These are phyloP conservation scores for Tapera naevia DNA, from an alignment of 2,797 vertebrate genomes.

Conservation along the genomic window DNA sequence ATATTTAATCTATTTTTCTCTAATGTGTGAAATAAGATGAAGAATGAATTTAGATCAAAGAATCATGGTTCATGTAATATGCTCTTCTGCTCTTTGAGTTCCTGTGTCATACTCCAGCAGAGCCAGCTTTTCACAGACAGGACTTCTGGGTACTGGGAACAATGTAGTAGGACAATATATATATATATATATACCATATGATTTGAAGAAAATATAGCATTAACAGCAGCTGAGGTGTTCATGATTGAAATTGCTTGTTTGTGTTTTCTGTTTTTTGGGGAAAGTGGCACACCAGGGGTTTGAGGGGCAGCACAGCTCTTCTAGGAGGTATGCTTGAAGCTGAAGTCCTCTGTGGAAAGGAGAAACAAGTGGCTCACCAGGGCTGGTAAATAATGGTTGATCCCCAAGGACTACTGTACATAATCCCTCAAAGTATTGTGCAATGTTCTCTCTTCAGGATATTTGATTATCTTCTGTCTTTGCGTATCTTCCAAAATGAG, in stretches of 20 bases:
- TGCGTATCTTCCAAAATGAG: background rate
- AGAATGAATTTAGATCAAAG: background rate
- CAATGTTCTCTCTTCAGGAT: background rate
- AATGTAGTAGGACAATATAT: background rate
- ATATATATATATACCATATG: background rate
- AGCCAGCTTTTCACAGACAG: background rate
- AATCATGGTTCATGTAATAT: background rate
- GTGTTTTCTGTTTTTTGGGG: background rate
- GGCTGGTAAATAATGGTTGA: background rate
- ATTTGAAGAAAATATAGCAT: background rate
- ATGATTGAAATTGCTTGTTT: background rate
- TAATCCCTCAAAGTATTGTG: background rate
- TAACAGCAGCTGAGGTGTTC: background rate
- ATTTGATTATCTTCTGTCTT: background rate
- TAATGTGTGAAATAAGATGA: background rate
- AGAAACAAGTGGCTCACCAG: background rate
- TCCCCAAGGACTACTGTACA: background rate
- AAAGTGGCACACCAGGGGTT: background rate
- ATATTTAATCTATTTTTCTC: background rate
- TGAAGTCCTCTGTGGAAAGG: background rate
- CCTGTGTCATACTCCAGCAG: background rate
- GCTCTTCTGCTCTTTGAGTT: background rate
- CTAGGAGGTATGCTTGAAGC: background rate
- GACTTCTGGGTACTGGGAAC: background rate
- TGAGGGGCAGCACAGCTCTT: background rate